Evolutionary conservation across 2,797 vertebrate species (phyloP).

Genomic region (Brachyrhaphis roseni): DNA sequence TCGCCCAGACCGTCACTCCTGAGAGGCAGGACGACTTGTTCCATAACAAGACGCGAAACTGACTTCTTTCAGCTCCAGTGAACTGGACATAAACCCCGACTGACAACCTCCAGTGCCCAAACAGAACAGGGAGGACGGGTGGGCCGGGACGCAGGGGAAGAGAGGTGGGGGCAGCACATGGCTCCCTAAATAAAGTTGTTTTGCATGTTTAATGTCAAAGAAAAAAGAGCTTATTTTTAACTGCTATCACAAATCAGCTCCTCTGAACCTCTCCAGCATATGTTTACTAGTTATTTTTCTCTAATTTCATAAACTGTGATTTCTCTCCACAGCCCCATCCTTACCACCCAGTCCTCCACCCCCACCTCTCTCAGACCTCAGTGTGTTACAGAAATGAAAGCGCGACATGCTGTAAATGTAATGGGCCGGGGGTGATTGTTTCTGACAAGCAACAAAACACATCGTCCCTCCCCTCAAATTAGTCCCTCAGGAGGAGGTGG

Average conservation of each 20-base stretch:
- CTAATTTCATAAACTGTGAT: constrained; percentile 89
- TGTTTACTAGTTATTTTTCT: constrained; percentile 83
- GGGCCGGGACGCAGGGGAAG: constrained; percentile 64
- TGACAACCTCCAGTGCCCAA: constrained; percentile 83
- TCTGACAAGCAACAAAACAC: constrained; percentile 99
- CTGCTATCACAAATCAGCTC: constrained; percentile 21
- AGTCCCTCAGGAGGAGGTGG: constrained; percentile 93
- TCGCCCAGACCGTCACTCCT: constrained; percentile 70
- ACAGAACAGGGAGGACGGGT: constrained; percentile 78
- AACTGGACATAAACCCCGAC: constrained; percentile 85
- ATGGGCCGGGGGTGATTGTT: constrained; percentile 98
- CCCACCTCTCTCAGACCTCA: constrained; percentile 88
- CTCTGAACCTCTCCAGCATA: constrained; percentile 84
- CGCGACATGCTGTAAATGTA: constrained; percentile 99
- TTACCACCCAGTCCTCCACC: constrained; percentile 72
- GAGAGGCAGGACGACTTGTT: constrained; percentile 83
- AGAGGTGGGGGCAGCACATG: constrained; percentile 51
- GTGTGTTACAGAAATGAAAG: constrained; percentile 97
- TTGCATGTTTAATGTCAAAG: constrained; percentile 64
- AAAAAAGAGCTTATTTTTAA: constrained; percentile 4
- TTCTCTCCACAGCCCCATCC: constrained; percentile 84
- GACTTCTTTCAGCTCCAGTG: constrained; percentile 90
- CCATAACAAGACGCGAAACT: constrained; percentile 86
- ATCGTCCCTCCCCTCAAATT: constrained; percentile 99
- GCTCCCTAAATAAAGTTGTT: constrained; percentile 77